These are phyloP conservation scores for Sympetrum striolatum DNA, from an alignment of 2,888 invertebrate species.

Conservation along the genomic window DNA sequence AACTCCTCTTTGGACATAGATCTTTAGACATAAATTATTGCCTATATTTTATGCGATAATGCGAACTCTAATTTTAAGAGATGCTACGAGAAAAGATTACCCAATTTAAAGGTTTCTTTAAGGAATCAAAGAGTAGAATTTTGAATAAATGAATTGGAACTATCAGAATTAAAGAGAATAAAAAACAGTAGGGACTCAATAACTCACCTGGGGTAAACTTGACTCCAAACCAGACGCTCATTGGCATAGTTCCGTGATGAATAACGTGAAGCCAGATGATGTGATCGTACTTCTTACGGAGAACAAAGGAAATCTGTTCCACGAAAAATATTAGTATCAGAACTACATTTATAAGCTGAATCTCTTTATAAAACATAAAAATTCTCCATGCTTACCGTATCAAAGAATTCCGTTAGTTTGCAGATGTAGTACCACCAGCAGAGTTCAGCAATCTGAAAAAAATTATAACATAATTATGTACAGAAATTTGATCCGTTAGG, in stretches of 20 bases:
- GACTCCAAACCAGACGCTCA: constrained; percentile 20
- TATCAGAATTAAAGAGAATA: background rate
- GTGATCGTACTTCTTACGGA: constrained; percentile 10
- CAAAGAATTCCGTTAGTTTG: constrained; percentile 94
- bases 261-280: constrained; percentile 23
- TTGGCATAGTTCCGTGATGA: constrained; percentile 15
- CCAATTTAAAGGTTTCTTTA: background rate
- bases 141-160: background rate
- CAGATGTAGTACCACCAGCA: constrained; percentile 98
- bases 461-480: background rate
- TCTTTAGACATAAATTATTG: too few relatives aligned
- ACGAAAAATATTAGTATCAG: background rate
- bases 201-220: constrained; percentile 15
- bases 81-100: too few relatives aligned
- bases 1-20: too few relatives aligned
- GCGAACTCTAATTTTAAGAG: too few relatives aligned
- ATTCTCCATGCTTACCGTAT: constrained; percentile 76
- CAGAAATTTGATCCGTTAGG: background rate
- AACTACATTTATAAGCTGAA: background rate
- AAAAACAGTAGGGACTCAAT: background rate
- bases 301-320: background rate
- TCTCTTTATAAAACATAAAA: background rate
- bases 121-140: background rate
- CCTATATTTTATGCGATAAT: too few relatives aligned
- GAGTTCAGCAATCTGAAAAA: background rate